Evolutionary conservation across 2,113 vertebrate genomes (phyloP).

Genomic region (Guaruba guarouba): DNA sequence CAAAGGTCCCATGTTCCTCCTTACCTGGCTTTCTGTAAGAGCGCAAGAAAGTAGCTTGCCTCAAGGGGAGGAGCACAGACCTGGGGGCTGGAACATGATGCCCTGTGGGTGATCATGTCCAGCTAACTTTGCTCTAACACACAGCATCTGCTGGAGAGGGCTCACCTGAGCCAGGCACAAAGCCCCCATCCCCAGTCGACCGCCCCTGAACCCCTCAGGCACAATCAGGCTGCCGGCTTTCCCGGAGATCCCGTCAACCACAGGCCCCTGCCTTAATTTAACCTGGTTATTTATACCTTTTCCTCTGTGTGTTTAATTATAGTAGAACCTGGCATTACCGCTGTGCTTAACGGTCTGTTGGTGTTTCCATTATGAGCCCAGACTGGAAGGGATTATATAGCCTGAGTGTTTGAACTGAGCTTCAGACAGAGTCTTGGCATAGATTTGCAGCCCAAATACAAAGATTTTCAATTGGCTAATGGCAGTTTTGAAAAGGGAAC

Average conservation of each 20-base stretch:
- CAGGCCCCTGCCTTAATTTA: constrained; percentile 32
- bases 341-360: constrained; percentile 63
- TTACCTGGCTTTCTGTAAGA: neutral
- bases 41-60: neutral
- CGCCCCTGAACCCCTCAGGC: neutral
- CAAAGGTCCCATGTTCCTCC: neutral
- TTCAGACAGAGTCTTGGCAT: constrained; percentile 57
- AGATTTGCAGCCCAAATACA: constrained; percentile 31
- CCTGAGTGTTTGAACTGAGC: constrained; percentile 56
- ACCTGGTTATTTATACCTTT: constrained; percentile 59
- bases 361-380: constrained; percentile 53
- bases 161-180: neutral
- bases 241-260: neutral
- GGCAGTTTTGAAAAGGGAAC: constrained; percentile 52
- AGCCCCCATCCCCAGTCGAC: neutral
- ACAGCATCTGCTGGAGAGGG: neutral
- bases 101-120: neutral
- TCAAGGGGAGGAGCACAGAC: neutral
- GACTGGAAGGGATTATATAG: constrained; percentile 62
- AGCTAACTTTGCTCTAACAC: neutral
- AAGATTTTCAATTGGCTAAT: constrained; percentile 61
- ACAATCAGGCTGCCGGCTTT: neutral
- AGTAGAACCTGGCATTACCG: constrained; percentile 41
- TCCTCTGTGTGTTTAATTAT: constrained; percentile 59
- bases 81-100: neutral